Conservation (phyloP, 2,797 vertebrate species). For the Cuniculus paca region DNA sequence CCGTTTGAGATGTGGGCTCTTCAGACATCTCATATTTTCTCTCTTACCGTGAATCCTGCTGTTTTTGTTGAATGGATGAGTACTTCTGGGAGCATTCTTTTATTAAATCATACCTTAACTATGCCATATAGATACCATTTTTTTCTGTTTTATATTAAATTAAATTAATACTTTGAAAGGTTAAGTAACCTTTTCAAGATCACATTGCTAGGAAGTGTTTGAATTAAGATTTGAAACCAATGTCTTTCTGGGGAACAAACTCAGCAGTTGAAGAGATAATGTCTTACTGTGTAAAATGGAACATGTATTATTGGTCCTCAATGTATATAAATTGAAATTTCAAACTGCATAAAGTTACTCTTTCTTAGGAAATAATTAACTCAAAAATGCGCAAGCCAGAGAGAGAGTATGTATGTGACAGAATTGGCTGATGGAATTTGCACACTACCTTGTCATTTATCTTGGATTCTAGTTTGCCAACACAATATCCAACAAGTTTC, state of each 20-base stretch:
- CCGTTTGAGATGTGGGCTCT: background rate
- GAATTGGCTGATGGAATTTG: background rate
- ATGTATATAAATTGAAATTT: background rate
- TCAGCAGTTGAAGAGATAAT: background rate
- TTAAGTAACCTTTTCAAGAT: background rate
- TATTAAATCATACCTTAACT: background rate
- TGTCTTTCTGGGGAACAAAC: background rate
- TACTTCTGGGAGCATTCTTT: background rate
- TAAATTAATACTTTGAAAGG: background rate
- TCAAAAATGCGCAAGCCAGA: background rate
- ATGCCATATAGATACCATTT: background rate
- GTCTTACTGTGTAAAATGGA: background rate
- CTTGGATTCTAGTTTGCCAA: background rate
- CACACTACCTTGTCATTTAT: background rate
- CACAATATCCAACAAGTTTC: background rate
- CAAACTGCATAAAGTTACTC: background rate
- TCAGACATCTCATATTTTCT: background rate
- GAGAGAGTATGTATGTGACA: background rate
- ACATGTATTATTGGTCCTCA: background rate
- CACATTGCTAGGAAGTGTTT: background rate
- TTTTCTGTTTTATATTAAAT: background rate
- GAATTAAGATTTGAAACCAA: background rate
- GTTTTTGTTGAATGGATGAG: background rate
- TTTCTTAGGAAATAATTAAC: background rate
- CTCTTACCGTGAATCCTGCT: background rate